Evolutionary conservation across 30 jellyfish, hydroid and myxozoan genomes (phyloP).

Genomic region (Nemopilema nomurai): DNA sequence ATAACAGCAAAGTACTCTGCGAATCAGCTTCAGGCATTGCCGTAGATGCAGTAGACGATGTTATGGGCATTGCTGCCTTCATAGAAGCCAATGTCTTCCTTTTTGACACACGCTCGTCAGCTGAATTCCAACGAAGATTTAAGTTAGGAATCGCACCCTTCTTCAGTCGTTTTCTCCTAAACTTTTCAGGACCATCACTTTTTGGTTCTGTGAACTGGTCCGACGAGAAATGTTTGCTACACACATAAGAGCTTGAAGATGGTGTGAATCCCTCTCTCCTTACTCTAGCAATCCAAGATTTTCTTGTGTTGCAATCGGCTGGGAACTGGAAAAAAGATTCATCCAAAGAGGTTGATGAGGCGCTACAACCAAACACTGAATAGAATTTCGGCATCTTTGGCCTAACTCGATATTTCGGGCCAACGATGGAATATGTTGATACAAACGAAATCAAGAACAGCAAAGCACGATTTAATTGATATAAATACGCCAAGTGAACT

Average conservation of each 20-base stretch:
- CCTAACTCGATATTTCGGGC: not conserved
- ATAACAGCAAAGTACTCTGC: not conserved
- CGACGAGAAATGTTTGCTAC: slow-evolving; percentile 9
- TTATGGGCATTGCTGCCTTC: not conserved
- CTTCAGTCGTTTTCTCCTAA: slow-evolving; percentile 12
- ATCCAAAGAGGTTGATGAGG: not conserved
- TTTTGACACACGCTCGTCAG: slow-evolving; percentile 7
- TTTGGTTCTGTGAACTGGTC: slow-evolving; percentile 4
- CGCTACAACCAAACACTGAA: not conserved
- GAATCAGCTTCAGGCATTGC: not conserved
- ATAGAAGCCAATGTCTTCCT: not conserved
- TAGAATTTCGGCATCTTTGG: not conserved
- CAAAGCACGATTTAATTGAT: too few species aligned
- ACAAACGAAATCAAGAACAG: too few species aligned
- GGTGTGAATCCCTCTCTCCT: slow-evolving; percentile 31
- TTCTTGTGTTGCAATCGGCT: not conserved
- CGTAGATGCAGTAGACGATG: not conserved
- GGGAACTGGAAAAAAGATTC: not conserved
- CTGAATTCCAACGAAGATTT: slow-evolving; percentile 10
- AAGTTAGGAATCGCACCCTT: slow-evolving; percentile 15
- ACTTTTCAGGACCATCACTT: slow-evolving; percentile 13
- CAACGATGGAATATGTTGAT: too few species aligned
- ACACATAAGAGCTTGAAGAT: slow-evolving; percentile 14
- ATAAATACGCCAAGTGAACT: too few species aligned
- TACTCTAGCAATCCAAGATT: slow-evolving; percentile 19